Evolutionary conservation across 2,797 vertebrate genomes (phyloP).

Genomic region (Ptychadena robeensis): DNA sequence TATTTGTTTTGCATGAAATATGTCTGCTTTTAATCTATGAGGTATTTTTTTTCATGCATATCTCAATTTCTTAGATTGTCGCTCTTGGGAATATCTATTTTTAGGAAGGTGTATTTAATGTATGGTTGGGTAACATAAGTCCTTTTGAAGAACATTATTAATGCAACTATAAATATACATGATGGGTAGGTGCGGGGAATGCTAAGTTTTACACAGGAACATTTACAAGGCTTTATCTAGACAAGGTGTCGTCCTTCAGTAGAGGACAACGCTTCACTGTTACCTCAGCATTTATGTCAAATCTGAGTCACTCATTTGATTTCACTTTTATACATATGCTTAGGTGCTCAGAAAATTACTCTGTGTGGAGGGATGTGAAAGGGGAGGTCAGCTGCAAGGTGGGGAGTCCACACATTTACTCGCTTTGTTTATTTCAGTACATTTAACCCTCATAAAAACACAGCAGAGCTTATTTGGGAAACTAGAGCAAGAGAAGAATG

Average conservation of each 20-base stretch:
- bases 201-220: slow-evolving; percentile 64
- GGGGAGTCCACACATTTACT: slow-evolving; percentile 62
- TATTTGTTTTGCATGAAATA: slow-evolving; percentile 59
- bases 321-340: slow-evolving; percentile 96
- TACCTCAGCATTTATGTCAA: slow-evolving; percentile 99
- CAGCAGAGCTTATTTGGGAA: background rate
- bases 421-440: slow-evolving; percentile 44
- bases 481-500: too few relatives aligned
- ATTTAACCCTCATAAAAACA: slow-evolving; percentile 29
- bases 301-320: slow-evolving; percentile 91
- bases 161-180: slow-evolving; percentile 63
- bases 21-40: slow-evolving; percentile 54
- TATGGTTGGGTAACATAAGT: slow-evolving; percentile 41
- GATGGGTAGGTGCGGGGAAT: slow-evolving; percentile 65
- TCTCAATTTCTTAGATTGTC: slow-evolving; percentile 46
- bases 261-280: slow-evolving; percentile 77
- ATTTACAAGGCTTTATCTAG: slow-evolving; percentile 70
- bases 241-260: slow-evolving; percentile 78
- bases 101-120: slow-evolving; percentile 39
- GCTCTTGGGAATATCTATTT: slow-evolving; percentile 58
- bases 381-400: slow-evolving; percentile 71
- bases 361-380: slow-evolving; percentile 66
- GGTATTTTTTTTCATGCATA: slow-evolving; percentile 37
- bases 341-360: slow-evolving; percentile 91
- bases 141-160: slow-evolving; percentile 59